Evolutionary conservation across 2,888 invertebrate genomes (phyloP).

Genomic region (Polylopha cassiicola): DNA sequence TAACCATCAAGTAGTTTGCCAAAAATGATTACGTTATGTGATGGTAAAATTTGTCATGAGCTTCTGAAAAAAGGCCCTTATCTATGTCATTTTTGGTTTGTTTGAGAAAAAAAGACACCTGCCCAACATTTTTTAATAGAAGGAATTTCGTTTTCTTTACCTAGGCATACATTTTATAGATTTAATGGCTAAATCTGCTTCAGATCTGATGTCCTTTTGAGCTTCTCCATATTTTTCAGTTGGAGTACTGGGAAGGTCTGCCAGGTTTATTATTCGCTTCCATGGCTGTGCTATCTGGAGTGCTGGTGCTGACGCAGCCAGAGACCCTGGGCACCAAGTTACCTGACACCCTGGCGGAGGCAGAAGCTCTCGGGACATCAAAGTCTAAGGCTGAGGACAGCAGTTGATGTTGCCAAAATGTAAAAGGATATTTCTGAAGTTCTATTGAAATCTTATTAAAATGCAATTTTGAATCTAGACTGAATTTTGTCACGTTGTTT

Average conservation of each 20-base stretch:
- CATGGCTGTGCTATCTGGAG: conserved; percentile 71
- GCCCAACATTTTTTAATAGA: too few relatives aligned
- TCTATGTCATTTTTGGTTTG: too few relatives aligned
- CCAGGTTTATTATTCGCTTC: conserved; percentile 76
- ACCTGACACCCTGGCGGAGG: conserved; percentile 79
- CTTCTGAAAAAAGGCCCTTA: too few relatives aligned
- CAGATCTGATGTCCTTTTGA: not conserved
- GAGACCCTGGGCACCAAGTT: conserved; percentile 78
- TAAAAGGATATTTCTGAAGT: not conserved
- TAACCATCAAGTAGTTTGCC: too few relatives aligned
- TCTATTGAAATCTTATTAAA: not conserved
- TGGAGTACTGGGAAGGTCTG: conserved; percentile 51
- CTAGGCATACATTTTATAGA: too few relatives aligned
- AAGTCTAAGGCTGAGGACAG: conserved; percentile 20
- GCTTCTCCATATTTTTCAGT: conserved; percentile 29
- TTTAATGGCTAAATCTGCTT: too few relatives aligned
- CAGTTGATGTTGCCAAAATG: conserved; percentile 17
- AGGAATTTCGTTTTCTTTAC: too few relatives aligned
- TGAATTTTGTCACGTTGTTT: too few relatives aligned
- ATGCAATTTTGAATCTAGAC: not conserved
- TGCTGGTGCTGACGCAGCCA: conserved; percentile 77
- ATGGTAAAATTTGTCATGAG: too few relatives aligned
- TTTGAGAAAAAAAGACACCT: too few relatives aligned
- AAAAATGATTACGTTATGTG: too few relatives aligned
- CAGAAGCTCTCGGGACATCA: conserved; percentile 56